Percentiles rank a stretch among this genome's conserved stretches.
Evolutionary conservation across 2,888 invertebrate genomes (phyloP).

Genomic region (Synergus gifuensis): DNA sequence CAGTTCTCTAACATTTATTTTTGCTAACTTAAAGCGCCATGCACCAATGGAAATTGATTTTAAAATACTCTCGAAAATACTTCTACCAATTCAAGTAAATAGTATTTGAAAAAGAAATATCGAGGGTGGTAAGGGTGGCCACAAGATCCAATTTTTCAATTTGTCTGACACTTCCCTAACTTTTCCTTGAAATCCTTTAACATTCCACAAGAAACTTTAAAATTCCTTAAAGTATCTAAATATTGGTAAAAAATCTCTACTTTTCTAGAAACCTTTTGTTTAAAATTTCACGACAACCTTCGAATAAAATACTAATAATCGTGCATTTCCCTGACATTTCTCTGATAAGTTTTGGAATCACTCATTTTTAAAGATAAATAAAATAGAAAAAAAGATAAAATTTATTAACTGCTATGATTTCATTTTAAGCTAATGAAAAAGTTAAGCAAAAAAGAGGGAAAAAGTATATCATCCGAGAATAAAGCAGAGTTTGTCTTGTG

Average conservation of each 20-base stretch:
- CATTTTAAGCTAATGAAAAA: neutral
- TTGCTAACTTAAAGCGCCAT: constrained; percentile 2
- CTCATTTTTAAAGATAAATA: neutral
- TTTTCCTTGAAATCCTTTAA: too few species aligned
- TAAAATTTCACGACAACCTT: too few species aligned
- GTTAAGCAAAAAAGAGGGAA: neutral
- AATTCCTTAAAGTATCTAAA: too few species aligned
- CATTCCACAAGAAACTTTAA: too few species aligned
- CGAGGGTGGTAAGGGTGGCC: too few species aligned
- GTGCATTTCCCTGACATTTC: too few species aligned
- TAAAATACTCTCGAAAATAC: neutral
- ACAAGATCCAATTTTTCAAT: too few species aligned
- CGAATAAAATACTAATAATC: too few species aligned
- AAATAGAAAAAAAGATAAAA: neutral
- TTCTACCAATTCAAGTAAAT: neutral
- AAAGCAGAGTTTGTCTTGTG: neutral
- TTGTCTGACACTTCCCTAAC: too few species aligned
- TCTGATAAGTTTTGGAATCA: neutral
- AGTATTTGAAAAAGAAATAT: too few species aligned
- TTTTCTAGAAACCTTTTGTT: too few species aligned
- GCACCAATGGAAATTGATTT: neutral
- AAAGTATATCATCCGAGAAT: neutral
- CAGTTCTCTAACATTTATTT: constrained; percentile 6
- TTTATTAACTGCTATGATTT: neutral
- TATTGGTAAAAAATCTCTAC: too few species aligned